Percentiles rank a stretch among this genome's conserved stretches.
Conservation (phyloP, 2,888 invertebrate species). For the Agriopis marginaria region DNA sequence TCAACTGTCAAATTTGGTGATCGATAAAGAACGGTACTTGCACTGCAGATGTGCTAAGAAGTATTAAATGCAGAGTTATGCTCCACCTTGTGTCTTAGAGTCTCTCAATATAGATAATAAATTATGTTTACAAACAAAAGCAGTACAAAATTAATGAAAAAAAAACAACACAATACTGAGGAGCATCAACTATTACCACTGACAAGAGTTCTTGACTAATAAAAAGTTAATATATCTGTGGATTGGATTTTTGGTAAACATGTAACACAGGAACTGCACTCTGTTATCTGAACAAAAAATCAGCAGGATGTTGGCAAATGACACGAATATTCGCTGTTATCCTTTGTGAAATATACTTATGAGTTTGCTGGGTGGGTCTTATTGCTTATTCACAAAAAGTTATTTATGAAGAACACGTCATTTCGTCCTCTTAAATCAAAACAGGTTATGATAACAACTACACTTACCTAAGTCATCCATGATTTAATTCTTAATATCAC, state of each 20-base stretch:
- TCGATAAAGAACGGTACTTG: no score
- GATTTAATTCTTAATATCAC: slow-evolving; percentile 45
- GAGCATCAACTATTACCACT: not conserved
- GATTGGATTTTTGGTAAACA: not conserved
- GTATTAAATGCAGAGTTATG: no score
- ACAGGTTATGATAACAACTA: slow-evolving; percentile 83
- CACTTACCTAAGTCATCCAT: slow-evolving; percentile 83
- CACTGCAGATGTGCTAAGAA: no score
- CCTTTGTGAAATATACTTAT: slow-evolving; percentile 10
- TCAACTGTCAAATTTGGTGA: no score
- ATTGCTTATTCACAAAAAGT: slow-evolving; percentile 54
- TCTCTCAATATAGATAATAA: no score
- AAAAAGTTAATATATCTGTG: not conserved
- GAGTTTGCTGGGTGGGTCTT: slow-evolving; percentile 39
- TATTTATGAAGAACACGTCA: slow-evolving; percentile 78
- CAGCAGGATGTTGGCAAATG: slow-evolving; percentile 28
- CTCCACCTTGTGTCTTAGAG: no score
- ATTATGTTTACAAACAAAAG: not conserved
- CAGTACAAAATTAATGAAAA: not conserved
- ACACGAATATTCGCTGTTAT: slow-evolving; percentile 13
- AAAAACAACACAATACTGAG: not conserved
- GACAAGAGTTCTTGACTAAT: not conserved
- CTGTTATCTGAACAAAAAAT: slow-evolving; percentile 14
- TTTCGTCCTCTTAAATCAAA: slow-evolving; percentile 60
- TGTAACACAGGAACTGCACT: slow-evolving; percentile 5